These are phyloP conservation scores for Philypnodon macrostomus DNA, from an alignment of 2,797 vertebrate genomes.

Conservation along the genomic window DNA sequence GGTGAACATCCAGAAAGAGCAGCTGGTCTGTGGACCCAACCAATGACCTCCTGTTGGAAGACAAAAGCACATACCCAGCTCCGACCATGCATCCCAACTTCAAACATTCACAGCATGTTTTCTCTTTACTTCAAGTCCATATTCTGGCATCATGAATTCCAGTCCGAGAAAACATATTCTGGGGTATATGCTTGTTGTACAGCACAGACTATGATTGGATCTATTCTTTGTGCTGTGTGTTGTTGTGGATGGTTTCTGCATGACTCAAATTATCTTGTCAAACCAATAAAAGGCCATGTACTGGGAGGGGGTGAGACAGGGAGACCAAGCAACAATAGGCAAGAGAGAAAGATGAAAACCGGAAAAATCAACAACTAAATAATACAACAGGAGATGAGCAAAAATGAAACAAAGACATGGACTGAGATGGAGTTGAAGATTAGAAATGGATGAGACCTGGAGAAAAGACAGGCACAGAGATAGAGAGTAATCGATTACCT, in stretches of 20 bases:
- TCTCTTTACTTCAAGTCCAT: no score
- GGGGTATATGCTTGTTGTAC: constrained; percentile 6
- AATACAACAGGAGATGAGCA: constrained; percentile 49
- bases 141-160: no score
- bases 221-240: constrained; percentile 69
- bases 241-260: constrained; percentile 67
- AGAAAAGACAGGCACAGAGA: constrained; percentile 14
- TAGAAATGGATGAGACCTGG: constrained; percentile 9
- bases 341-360: constrained; percentile 3
- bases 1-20: no score
- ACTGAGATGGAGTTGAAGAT: constrained; percentile 8
- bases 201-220: constrained; percentile 60
- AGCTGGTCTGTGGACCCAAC: no score
- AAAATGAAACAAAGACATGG: constrained; percentile 33
- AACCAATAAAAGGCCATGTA: constrained; percentile 67
- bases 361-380: constrained; percentile 5
- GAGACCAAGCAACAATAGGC: constrained; percentile 4
- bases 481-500: constrained; percentile 86
- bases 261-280: constrained; percentile 81
- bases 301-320: constrained; percentile 6
- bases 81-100: no score
- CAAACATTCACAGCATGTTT: no score
- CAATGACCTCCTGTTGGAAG: no score
- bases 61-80: no score
- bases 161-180: no score